Conservation (phyloP, 2,888 invertebrate species). For the Dasysyrphus tricinctus region DNA sequence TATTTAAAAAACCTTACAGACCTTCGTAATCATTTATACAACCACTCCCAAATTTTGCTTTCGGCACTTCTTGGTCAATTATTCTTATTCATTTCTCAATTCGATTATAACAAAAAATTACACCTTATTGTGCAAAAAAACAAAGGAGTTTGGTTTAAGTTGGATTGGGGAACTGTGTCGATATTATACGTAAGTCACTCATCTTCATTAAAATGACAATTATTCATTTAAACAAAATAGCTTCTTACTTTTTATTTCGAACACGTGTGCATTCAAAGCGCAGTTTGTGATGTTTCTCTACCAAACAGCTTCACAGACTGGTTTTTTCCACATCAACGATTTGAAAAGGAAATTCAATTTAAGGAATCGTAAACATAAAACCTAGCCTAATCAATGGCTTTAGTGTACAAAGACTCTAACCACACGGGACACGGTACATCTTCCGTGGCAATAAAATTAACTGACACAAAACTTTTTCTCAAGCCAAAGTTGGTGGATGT, state of each 20-base stretch:
- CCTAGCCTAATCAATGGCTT: background rate
- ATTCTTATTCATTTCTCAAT: too few species aligned
- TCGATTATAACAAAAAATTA: too few species aligned
- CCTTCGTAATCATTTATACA: too few species aligned
- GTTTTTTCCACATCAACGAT: background rate
- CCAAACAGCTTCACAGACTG: background rate
- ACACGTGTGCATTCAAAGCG: background rate
- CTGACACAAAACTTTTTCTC: constrained; percentile 1
- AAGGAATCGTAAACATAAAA: background rate
- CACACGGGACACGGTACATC: background rate
- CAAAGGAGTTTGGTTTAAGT: too few species aligned
- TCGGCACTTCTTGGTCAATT: too few species aligned
- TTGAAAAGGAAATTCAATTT: background rate
- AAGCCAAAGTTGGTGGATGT: background rate
- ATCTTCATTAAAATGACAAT: background rate
- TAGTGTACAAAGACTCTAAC: background rate
- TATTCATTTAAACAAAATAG: background rate
- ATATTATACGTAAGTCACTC: background rate
- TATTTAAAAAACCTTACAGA: too few species aligned
- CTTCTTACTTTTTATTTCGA: background rate
- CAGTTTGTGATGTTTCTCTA: background rate
- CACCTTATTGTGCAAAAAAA: too few species aligned
- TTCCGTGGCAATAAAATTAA: background rate
- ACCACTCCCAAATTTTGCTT: too few species aligned
- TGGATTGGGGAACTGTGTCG: too few species aligned